Percentiles rank a stretch among this genome's conserved stretches.
These are phyloP conservation scores for Circaetus cinerascens DNA, from an alignment of 2,113 vertebrate genomes.

Conservation along the genomic window DNA sequence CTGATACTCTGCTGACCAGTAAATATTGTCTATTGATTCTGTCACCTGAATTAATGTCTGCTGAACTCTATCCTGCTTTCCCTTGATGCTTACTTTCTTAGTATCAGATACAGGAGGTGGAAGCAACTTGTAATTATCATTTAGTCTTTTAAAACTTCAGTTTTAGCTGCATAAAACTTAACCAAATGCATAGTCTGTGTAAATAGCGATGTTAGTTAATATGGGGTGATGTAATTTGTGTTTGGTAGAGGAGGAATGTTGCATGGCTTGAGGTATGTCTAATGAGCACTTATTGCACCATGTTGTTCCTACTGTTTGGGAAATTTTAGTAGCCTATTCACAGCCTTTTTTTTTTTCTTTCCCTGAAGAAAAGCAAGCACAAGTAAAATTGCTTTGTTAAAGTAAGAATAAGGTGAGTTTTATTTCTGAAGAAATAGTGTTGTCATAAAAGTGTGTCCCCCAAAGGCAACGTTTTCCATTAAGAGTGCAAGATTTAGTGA, in stretches of 20 bases:
- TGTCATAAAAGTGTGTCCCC: conserved; percentile 48
- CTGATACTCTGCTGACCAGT: conserved; percentile 1
- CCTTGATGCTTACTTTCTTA: background rate
- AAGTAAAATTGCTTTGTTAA: conserved; percentile 63
- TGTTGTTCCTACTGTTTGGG: background rate
- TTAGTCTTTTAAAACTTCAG: background rate
- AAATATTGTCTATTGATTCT: conserved; percentile 24
- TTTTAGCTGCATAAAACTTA: background rate
- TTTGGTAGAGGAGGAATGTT: background rate
- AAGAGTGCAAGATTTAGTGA: conserved; percentile 63
- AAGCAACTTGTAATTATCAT: background rate
- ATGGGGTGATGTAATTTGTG: background rate
- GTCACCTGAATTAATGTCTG: background rate
- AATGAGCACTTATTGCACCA: background rate
- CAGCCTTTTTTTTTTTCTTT: background rate
- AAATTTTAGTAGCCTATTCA: conserved; percentile 18
- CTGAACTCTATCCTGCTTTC: background rate
- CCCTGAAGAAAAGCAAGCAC: conserved; percentile 19
- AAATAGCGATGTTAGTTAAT: background rate
- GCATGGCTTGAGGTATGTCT: background rate
- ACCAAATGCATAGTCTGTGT: background rate
- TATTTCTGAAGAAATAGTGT: conserved; percentile 58
- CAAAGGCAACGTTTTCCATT: conserved; percentile 69
- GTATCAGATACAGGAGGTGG: background rate
- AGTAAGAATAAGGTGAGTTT: conserved; percentile 58